A percentile compares a stretch with the other conserved stretches of the same genome.
phyloP scores from a whole-genome alignment of 2,888 invertebrate species.

The Boloria euphrosyne region DNA sequence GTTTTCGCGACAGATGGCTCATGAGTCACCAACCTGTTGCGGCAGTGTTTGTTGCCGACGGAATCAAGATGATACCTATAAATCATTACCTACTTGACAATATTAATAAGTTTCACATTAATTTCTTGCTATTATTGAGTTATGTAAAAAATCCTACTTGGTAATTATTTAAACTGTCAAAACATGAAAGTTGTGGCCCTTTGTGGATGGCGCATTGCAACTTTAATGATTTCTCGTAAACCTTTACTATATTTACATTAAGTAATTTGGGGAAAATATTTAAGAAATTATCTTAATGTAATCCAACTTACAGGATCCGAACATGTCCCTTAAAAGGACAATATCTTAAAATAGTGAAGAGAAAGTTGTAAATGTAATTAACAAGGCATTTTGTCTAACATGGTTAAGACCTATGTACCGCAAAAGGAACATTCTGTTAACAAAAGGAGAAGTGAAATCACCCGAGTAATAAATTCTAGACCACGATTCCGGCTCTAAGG shows the following conservation, averaged over 20 bases:
- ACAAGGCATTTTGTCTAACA: background rate
- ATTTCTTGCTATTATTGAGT: constrained; percentile 10
- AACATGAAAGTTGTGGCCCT: background rate
- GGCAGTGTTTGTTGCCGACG: constrained; percentile 62
- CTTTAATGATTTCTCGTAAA: no score
- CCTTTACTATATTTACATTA: no score
- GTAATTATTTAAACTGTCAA: constrained; percentile 3
- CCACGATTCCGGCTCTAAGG: constrained; percentile 15
- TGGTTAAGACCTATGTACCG: constrained; percentile 1
- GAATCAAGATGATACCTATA: constrained; percentile 65
- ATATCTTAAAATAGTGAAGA: constrained; percentile 1
- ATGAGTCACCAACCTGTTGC: constrained; percentile 77
- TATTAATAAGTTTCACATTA: constrained; percentile 41
- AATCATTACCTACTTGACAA: constrained; percentile 50
- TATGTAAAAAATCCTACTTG: background rate
- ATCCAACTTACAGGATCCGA: no score
- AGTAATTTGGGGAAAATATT: no score
- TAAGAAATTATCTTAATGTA: no score
- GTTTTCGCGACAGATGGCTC: constrained; percentile 78
- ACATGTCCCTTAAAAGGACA: background rate
- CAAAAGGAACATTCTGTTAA: constrained; percentile 22
- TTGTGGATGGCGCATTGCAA: background rate
- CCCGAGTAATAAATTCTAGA: constrained; percentile 21
- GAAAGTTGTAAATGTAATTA: constrained; percentile 4
- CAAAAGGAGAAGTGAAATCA: constrained; percentile 31